Percentiles rank a stretch among this genome's conserved stretches.
These are phyloP conservation scores for Parelbella ahira DNA, from an alignment of 2,888 invertebrate genomes.

Conservation along the genomic window DNA sequence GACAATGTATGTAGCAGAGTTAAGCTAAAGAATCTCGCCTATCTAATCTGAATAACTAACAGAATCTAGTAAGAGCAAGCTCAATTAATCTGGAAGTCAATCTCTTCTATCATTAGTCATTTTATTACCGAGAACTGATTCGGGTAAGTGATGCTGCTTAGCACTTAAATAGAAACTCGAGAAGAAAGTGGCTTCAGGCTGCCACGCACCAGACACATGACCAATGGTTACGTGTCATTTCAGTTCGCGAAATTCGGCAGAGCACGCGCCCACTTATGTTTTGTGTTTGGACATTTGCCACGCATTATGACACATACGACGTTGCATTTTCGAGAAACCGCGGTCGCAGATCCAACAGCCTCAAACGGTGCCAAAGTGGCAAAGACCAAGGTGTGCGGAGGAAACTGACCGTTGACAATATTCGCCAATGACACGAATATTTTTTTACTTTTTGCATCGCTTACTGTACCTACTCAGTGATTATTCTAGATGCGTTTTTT, in stretches of 20 bases:
- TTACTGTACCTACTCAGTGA: too few species aligned
- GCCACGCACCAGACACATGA: constrained; percentile 5
- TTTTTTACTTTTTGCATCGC: too few species aligned
- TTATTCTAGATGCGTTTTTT: too few species aligned
- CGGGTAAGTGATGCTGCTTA: too few species aligned
- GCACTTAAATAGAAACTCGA: too few species aligned
- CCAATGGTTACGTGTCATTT: constrained; percentile 8
- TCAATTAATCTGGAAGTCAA: not conserved
- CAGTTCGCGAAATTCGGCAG: constrained; percentile 8
- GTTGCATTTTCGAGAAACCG: constrained; percentile 1
- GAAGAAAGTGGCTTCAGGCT: constrained; percentile 8
- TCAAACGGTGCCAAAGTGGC: not conserved
- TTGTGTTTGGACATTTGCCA: constrained; percentile 12
- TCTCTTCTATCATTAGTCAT: too few species aligned
- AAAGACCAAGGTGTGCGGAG: too few species aligned
- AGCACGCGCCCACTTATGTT: not conserved
- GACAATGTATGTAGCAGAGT: too few species aligned
- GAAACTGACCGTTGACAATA: too few species aligned
- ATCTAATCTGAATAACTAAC: not conserved
- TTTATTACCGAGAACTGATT: too few species aligned
- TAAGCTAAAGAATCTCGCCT: too few species aligned
- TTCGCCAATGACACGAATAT: too few species aligned
- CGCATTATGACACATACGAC: constrained; percentile 1
- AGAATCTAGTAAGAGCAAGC: not conserved
- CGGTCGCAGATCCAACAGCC: not conserved